Evolutionary conservation across 2,113 vertebrate species (phyloP), one percentile per base, ranked within the genome.

Genomic region (Furnarius figulus): DNA sequence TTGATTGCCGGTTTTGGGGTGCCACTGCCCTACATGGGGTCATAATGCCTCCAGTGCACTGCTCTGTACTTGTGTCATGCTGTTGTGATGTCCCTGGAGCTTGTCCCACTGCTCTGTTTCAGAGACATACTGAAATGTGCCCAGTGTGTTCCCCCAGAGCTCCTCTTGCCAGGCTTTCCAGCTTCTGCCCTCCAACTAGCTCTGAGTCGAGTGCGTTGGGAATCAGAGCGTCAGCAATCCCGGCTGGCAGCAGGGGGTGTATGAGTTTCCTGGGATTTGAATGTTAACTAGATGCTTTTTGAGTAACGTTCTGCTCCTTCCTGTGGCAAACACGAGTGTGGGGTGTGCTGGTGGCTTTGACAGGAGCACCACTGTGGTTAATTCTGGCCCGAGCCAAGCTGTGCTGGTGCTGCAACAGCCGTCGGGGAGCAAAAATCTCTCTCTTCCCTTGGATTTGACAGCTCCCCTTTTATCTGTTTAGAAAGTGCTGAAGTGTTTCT

Each of bases 401-500:
- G 70, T 23, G 62, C 10, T 9, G n/a, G 50, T 1, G 35, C 81
- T 87, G 84, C 49, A 89, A 89, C 63, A 93, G 85, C 95, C 7
- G 0, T 12, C 0, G 27, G 85, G 89, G 85, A 78, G 58, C 40
- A 87, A 74, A 24, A 85, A 91, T 37, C 53, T 78, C 47, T n/a
- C 73, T 79, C 55, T 82, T 82, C 53, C 84, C 39, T 71, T 76
- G 74, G n/a, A 70, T 93, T 94, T 0, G 20, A 87, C 86, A 96
- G 65, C 7, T 92, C 86, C 65, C 63, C 75, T 95, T 95, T 96
- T 66, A 94, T 95, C 89, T 97, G 37, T 8, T 93, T 71, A 85
- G 93, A 93, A 92, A 94, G 66, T 95, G 94, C 94, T 95, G 94
- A 94, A 95, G 88, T 95, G 92, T 96, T 95, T 88, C 67, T 62